Conservation (phyloP, 2,113 vertebrate genomes). For the Heterochromis multidens region DNA sequence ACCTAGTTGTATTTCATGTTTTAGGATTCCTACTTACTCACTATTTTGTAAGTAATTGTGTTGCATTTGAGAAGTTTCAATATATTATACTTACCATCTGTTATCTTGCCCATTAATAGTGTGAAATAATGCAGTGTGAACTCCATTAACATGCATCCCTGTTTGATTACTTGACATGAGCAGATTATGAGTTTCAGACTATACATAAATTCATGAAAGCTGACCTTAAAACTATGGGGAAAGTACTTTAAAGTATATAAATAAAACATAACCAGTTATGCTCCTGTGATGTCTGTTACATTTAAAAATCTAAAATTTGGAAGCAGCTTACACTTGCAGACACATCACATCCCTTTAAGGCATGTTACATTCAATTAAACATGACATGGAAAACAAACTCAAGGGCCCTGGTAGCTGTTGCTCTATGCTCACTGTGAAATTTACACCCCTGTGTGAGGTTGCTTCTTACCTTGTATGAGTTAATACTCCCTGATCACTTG, state of each 20-base stretch:
- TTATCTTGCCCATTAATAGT: neutral
- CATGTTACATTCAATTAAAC: neutral
- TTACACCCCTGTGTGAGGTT: neutral
- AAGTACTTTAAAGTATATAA: neutral
- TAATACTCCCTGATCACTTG: conserved; percentile 15
- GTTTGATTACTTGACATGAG: neutral
- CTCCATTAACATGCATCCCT: neutral
- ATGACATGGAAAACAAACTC: neutral
- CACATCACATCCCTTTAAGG: neutral
- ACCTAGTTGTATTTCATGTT: neutral
- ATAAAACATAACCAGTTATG: neutral
- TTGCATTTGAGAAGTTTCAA: neutral
- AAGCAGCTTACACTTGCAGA: neutral
- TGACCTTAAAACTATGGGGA: neutral
- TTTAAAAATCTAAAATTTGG: neutral
- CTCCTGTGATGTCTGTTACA: neutral
- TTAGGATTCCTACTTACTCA: neutral
- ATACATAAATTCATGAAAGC: neutral
- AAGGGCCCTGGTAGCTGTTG: neutral
- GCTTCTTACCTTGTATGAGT: neutral
- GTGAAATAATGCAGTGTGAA: neutral
- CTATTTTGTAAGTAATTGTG: neutral
- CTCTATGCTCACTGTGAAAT: neutral
- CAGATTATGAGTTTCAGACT: neutral
- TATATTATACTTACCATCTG: neutral